Percentiles rank a stretch among this genome's conserved stretches.
These are phyloP conservation scores for Oryctes rhinoceros DNA, from an alignment of 1,140 invertebrate species.

Conservation along the genomic window DNA sequence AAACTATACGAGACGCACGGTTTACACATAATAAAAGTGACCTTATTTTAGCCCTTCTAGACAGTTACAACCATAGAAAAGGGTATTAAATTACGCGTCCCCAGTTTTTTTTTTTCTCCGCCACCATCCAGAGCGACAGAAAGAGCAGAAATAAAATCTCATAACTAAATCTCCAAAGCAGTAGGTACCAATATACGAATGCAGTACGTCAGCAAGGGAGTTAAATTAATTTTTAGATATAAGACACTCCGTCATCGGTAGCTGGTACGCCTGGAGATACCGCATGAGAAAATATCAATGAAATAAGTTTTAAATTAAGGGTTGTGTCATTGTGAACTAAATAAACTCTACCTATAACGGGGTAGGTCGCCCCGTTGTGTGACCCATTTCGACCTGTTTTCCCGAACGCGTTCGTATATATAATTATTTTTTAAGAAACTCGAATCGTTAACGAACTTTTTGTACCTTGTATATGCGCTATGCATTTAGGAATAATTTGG, in stretches of 20 bases:
- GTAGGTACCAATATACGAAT: slow-evolving; percentile 45
- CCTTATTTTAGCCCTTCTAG: slow-evolving; percentile 50
- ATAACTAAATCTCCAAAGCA: slow-evolving; percentile 46
- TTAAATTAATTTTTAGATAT: slow-evolving; percentile 41
- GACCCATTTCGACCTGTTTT: slow-evolving; percentile 49
- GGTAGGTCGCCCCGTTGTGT: slow-evolving; percentile 43
- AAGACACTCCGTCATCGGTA: slow-evolving; percentile 39
- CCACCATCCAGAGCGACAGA: background rate
- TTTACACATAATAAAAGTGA: slow-evolving; percentile 48
- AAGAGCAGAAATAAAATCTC: slow-evolving; percentile 47
- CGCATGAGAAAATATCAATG: slow-evolving; percentile 54
- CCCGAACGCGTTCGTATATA: slow-evolving; percentile 45
- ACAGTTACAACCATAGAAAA: slow-evolving; percentile 52
- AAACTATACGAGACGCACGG: slow-evolving; percentile 23
- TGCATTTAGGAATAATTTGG: slow-evolving; percentile 22
- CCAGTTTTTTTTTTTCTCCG: slow-evolving; percentile 21
- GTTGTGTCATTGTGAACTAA: slow-evolving; percentile 51
- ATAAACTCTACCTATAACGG: slow-evolving; percentile 47
- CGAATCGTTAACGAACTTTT: slow-evolving; percentile 49
- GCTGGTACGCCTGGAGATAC: slow-evolving; percentile 42
- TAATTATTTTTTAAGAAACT: slow-evolving; percentile 37
- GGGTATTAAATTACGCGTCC: slow-evolving; percentile 55
- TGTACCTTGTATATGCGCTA: slow-evolving; percentile 12
- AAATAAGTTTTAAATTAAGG: slow-evolving; percentile 55
- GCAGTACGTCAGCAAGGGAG: slow-evolving; percentile 34